phyloP scores from a whole-genome alignment of 2,888 invertebrate genomes.

The Panopea generosa region DNA sequence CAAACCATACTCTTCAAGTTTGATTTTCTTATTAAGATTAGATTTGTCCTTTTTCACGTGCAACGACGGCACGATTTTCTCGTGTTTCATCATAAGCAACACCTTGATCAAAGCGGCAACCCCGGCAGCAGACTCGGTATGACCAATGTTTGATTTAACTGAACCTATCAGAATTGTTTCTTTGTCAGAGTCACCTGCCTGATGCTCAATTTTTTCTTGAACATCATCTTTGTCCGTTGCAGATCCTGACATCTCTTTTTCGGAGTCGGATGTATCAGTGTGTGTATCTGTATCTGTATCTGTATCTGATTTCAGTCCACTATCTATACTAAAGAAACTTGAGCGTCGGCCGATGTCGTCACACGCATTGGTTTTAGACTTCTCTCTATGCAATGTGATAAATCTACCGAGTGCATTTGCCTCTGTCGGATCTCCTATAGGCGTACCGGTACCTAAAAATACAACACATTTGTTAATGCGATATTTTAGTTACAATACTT shows the following conservation, averaged over 20 bases:
- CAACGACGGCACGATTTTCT: constrained; percentile 67
- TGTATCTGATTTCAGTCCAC: no score
- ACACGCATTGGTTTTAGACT: not conserved
- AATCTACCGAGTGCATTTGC: constrained; percentile 48
- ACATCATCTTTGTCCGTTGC: not conserved
- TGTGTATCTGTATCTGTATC: no score
- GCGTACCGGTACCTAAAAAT: constrained; percentile 74
- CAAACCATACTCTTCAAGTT: constrained; percentile 44
- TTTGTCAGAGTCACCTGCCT: not conserved
- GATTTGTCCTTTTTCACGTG: constrained; percentile 49
- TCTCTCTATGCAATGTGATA: constrained; percentile 18
- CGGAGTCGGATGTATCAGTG: no score
- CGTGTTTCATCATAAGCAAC: constrained; percentile 69
- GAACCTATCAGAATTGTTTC: constrained; percentile 62
- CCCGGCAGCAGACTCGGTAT: constrained; percentile 70
- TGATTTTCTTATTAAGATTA: constrained; percentile 32
- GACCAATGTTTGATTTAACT: constrained; percentile 74
- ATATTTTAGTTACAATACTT: no score
- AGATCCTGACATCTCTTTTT: no score
- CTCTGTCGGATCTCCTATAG: constrained; percentile 72
- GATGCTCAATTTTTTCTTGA: not conserved
- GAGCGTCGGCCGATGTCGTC: constrained; percentile 9
- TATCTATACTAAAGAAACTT: no score
- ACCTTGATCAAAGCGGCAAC: constrained; percentile 71
- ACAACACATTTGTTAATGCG: not conserved